These are phyloP conservation scores for Podarcis lilfordi DNA, from an alignment of 2,797 vertebrate species.

Conservation along the genomic window DNA sequence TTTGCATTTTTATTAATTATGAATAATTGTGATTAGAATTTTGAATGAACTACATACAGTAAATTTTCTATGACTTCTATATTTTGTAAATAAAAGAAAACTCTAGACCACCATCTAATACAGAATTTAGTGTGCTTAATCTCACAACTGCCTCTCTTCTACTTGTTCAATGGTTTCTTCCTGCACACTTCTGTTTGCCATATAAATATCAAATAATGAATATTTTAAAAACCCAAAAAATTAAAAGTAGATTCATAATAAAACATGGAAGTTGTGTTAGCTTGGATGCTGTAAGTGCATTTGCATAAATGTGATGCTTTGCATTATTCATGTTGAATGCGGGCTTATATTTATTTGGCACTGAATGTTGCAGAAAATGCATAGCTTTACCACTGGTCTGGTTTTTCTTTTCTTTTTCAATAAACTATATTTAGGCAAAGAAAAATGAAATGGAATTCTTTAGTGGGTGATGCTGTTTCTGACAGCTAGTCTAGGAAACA, in stretches of 20 bases:
- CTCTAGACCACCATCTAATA: too few species aligned
- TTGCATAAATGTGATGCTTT: constrained; percentile 34
- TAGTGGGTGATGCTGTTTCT: constrained; percentile 19
- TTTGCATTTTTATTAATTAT: too few species aligned
- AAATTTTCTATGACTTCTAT: too few species aligned
- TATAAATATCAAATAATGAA: constrained; percentile 1
- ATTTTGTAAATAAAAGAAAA: too few species aligned
- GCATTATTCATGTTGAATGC: constrained; percentile 34
- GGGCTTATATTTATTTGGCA: constrained; percentile 24
- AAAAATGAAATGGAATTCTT: neutral
- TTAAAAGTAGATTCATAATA: neutral
- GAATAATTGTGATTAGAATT: too few species aligned
- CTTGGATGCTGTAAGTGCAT: constrained; percentile 7
- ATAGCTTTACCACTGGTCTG: neutral
- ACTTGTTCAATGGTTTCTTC: neutral
- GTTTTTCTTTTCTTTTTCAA: constrained; percentile 32
- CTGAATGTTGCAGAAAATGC: constrained; percentile 3
- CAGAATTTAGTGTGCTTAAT: too few species aligned
- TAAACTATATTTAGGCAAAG: constrained; percentile 24
- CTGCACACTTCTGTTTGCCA: neutral
- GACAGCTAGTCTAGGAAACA: constrained; percentile 26
- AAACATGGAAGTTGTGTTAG: constrained; percentile 4
- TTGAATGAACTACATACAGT: too few species aligned
- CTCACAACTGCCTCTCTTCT: neutral
- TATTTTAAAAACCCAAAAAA: neutral